Conservation (phyloP, 2,797 vertebrate species). For the Cichlasoma orientale region DNA sequence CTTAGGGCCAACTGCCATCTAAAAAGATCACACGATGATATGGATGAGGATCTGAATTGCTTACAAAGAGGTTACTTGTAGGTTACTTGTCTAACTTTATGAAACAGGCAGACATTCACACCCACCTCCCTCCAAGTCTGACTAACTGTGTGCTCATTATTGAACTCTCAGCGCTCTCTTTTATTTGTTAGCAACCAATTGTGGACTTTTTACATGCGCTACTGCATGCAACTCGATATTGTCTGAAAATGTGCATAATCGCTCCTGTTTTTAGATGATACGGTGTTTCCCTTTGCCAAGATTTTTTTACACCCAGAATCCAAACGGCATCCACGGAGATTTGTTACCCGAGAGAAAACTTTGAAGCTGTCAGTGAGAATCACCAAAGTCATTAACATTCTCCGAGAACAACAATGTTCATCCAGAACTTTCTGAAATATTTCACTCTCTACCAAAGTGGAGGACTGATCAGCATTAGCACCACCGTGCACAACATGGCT, state of each 20-base stretch:
- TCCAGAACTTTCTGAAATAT: not conserved
- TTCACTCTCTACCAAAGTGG: not conserved
- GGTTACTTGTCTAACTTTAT: not conserved
- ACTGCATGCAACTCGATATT: not conserved
- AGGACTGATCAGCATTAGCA: not conserved
- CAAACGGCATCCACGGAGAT: not conserved
- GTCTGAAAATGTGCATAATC: not conserved
- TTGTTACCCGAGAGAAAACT: not conserved
- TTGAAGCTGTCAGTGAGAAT: too few species aligned
- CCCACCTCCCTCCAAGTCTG: not conserved
- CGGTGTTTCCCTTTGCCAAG: not conserved
- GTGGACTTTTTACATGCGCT: not conserved
- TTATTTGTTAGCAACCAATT: not conserved
- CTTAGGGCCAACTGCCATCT: not conserved
- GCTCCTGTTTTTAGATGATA: not conserved
- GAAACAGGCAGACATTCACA: not conserved
- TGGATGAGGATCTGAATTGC: not conserved
- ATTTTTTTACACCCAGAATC: too few species aligned
- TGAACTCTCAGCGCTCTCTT: not conserved
- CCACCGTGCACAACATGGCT: not conserved
- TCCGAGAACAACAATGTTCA: too few species aligned
- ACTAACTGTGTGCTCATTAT: not conserved
- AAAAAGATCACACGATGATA: not conserved
- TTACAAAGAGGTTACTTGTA: not conserved
- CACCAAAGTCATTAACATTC: too few species aligned